Percentiles rank a stretch among this genome's conserved stretches.
Evolutionary conservation across 2,113 vertebrate genomes (phyloP).

Genomic region (Trichechus manatus): DNA sequence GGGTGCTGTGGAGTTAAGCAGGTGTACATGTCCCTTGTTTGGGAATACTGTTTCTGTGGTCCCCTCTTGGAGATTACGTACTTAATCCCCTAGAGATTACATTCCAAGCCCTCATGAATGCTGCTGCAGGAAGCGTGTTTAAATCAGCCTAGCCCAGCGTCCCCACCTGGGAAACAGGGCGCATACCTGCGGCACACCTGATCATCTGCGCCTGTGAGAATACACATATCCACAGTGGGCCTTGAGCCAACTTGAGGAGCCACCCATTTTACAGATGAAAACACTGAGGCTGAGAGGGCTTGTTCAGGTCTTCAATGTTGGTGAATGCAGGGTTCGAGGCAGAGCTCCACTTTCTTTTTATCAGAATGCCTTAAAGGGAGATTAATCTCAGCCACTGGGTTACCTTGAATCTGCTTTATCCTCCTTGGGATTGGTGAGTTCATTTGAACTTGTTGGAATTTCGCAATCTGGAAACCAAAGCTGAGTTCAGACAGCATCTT

Average conservation of each 20-base stretch:
- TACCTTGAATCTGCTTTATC: background rate
- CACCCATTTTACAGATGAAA: background rate
- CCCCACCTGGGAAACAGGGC: background rate
- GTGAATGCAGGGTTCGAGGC: background rate
- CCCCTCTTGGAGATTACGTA: fast-evolving
- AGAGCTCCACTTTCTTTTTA: background rate
- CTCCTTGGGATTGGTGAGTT: too few relatives aligned
- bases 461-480: background rate
- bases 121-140: background rate
- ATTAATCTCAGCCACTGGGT: background rate
- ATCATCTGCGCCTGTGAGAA: fast-evolving
- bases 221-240: fast-evolving
- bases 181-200: fast-evolving
- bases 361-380: background rate
- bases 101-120: background rate
- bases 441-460: background rate
- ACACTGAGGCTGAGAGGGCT: background rate
- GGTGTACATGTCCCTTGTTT: fast-evolving
- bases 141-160: fast-evolving
- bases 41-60: too few relatives aligned
- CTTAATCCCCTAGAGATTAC: background rate
- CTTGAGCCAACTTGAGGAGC: background rate
- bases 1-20: background rate
- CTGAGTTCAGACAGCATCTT: fast-evolving
- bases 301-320: background rate